These are phyloP conservation scores for Mormyrops boulengeri DNA, from an alignment of 2,797 vertebrate species.

Conservation along the genomic window DNA sequence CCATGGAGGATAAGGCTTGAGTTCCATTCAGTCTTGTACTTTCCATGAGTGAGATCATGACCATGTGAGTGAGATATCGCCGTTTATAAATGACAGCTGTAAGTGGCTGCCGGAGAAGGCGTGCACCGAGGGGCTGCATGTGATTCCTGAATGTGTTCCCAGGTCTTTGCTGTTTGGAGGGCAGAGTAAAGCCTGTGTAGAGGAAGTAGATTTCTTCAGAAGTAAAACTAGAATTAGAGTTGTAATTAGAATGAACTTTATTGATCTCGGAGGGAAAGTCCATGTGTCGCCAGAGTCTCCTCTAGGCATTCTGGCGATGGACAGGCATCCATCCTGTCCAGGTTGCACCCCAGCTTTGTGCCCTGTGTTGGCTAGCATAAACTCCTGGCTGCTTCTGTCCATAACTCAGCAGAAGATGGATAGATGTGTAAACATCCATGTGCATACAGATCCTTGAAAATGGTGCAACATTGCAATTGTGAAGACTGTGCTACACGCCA, in stretches of 20 bases:
- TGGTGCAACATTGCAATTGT: not conserved
- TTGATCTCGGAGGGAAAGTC: not conserved
- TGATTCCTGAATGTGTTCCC: not conserved
- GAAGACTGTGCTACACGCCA: not conserved
- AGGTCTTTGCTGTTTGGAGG: not conserved
- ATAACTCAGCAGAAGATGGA: not conserved
- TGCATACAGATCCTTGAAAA: not conserved
- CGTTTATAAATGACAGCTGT: not conserved
- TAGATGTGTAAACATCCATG: not conserved
- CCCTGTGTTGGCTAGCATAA: not conserved
- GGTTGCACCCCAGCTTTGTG: not conserved
- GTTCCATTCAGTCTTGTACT: not conserved
- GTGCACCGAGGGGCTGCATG: not conserved
- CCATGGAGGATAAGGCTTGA: not conserved
- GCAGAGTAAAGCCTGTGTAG: not conserved
- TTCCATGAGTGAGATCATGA: not conserved
- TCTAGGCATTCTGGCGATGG: not conserved
- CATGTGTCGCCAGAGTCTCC: not conserved
- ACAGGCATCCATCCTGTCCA: not conserved
- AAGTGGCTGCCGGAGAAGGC: not conserved
- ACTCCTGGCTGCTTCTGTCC: not conserved
- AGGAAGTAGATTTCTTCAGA: not conserved
- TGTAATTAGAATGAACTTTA: not conserved
- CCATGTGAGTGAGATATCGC: not conserved
- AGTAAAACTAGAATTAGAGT: not conserved